phyloP scores from a whole-genome alignment of 2,888 invertebrate species.

The Idaea biselata region DNA sequence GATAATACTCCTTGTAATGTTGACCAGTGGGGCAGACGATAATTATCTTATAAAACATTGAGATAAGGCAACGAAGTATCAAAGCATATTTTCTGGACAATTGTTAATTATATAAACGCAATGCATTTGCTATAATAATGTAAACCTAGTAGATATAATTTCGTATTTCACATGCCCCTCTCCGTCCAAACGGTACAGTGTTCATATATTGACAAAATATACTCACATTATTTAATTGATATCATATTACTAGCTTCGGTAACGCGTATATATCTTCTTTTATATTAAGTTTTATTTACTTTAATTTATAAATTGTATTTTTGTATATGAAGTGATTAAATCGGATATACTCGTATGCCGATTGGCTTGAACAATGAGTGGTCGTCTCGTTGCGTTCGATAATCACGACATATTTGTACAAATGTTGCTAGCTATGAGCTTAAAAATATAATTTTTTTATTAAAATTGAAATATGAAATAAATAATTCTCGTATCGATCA shows the following conservation, averaged over 20 bases:
- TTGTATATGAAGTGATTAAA: slow-evolving; percentile 22
- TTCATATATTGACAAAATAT: slow-evolving; percentile 59
- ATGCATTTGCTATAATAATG: slow-evolving; percentile 1
- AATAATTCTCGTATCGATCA: slow-evolving; percentile 44
- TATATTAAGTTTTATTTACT: slow-evolving; percentile 25
- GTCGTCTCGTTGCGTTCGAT: slow-evolving; percentile 19
- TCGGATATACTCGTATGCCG: slow-evolving; percentile 20
- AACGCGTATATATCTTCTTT: slow-evolving; percentile 36
- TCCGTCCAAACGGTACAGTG: slow-evolving; percentile 75
- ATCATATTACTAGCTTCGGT: slow-evolving; percentile 47
- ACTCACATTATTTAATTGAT: slow-evolving; percentile 44
- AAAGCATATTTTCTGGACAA: slow-evolving; percentile 3
- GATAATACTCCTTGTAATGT: neutral
- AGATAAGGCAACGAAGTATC: slow-evolving; percentile 4
- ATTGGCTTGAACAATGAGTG: slow-evolving; percentile 25
- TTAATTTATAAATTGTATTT: slow-evolving; percentile 14
- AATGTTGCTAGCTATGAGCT: slow-evolving; percentile 60
- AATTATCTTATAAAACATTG: neutral
- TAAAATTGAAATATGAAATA: slow-evolving; percentile 45
- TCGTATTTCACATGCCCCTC: slow-evolving; percentile 60
- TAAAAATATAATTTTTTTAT: slow-evolving; percentile 49
- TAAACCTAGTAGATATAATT: slow-evolving; percentile 23
- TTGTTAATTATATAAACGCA: neutral
- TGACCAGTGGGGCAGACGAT: neutral
- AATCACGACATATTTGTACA: slow-evolving; percentile 18